These are phyloP conservation scores for Tarsius wallacei DNA, from an alignment of 2,797 vertebrate species.

Conservation along the genomic window DNA sequence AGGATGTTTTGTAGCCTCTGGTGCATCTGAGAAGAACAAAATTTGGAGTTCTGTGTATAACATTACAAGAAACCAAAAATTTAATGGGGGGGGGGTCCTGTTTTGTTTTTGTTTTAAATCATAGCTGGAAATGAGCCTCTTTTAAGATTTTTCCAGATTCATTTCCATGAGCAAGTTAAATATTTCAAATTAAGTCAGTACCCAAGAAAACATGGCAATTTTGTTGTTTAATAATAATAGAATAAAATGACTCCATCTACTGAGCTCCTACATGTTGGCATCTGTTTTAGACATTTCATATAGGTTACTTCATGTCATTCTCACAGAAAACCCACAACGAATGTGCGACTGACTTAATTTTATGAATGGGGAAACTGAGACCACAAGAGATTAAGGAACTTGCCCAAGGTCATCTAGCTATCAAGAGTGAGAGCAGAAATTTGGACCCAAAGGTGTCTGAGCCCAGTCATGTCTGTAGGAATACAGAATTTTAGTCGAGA, in stretches of 20 bases:
- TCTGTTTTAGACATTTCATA: neutral
- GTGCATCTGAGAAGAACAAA: conserved; percentile 14
- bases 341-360: neutral
- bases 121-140: conserved; percentile 39
- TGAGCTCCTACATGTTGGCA: neutral
- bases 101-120: neutral
- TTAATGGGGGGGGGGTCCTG: neutral
- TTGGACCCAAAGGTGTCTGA: neutral
- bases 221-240: neutral
- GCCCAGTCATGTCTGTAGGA: neutral
- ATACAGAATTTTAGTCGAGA: neutral
- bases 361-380: neutral
- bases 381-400: neutral
- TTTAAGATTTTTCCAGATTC: neutral
- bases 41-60: conserved; percentile 19
- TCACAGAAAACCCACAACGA: neutral
- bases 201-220: neutral
- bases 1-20: conserved; percentile 20
- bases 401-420: neutral
- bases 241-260: neutral
- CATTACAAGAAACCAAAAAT: conserved; percentile 12
- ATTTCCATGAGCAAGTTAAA: conserved; percentile 54
- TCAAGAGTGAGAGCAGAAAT: conserved; percentile 9
- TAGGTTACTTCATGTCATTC: neutral
- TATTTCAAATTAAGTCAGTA: conserved; percentile 27